These are phyloP conservation scores for Fragum fragum DNA, from an alignment of 2,888 invertebrate genomes.

Conservation along the genomic window DNA sequence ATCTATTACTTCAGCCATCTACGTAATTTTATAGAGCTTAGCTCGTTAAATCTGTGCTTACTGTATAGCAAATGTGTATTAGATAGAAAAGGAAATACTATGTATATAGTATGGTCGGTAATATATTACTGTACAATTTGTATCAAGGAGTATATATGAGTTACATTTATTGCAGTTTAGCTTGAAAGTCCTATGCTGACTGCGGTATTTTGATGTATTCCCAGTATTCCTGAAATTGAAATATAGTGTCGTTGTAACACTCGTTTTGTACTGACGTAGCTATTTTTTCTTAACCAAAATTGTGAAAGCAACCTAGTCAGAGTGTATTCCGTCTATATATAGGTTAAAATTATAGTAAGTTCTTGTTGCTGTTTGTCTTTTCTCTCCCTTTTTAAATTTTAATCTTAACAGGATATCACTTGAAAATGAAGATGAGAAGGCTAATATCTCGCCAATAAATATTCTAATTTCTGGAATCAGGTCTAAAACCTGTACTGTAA, in stretches of 20 bases:
- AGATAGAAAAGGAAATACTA: no score
- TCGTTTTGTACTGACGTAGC: neutral
- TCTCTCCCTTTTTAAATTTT: neutral
- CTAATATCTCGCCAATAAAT: neutral
- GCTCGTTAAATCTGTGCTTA: neutral
- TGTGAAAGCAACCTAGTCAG: neutral
- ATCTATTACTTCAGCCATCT: neutral
- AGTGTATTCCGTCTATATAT: neutral
- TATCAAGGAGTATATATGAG: no score
- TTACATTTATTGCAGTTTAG: slow-evolving; percentile 4
- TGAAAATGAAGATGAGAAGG: neutral
- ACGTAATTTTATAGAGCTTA: neutral
- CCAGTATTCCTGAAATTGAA: neutral
- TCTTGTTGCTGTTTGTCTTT: neutral
- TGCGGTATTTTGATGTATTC: neutral
- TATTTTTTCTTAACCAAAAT: neutral
- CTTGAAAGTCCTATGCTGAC: neutral
- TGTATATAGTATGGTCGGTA: no score
- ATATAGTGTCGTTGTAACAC: neutral
- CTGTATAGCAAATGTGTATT: neutral
- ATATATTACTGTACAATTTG: no score
- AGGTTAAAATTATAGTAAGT: neutral
- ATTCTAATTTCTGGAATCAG: neutral
- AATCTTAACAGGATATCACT: neutral
- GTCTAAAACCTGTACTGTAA: neutral